A percentile compares a stretch with the other conserved stretches of the same genome.
Conservation (phyloP, 92 coral and sea anemone genomes). For the Hydrozoanthus gracilis region DNA sequence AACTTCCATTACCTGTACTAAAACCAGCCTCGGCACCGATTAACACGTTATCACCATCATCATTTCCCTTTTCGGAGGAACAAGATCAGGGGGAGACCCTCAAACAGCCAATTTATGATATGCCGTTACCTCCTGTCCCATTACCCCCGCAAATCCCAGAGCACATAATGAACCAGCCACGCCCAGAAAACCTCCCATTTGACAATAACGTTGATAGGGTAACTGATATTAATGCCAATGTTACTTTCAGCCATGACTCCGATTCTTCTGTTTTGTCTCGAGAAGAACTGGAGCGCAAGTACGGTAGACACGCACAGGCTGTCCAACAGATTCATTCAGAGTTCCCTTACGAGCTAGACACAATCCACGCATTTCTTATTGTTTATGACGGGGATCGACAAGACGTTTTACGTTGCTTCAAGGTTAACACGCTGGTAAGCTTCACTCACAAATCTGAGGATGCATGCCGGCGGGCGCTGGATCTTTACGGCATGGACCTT, state of each 20-base stretch:
- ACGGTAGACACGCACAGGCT: slow-evolving; percentile 21
- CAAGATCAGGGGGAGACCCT: neutral
- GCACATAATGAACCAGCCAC: neutral
- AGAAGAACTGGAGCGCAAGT: slow-evolving; percentile 15
- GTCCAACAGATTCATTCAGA: slow-evolving; percentile 13
- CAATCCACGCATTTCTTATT: slow-evolving; percentile 31
- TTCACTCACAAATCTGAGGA: neutral
- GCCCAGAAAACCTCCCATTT: slow-evolving; percentile 10
- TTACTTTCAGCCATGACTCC: neutral
- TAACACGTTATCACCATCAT: neutral
- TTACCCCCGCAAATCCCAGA: slow-evolving; percentile 34
- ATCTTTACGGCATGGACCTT: neutral
- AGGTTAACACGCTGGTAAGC: neutral
- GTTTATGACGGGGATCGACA: slow-evolving; percentile 28
- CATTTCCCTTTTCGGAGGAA: neutral
- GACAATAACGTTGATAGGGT: neutral
- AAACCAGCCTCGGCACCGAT: neutral
- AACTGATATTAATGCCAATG: neutral
- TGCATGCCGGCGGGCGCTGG: slow-evolving; percentile 10
- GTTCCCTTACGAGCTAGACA: slow-evolving; percentile 26
- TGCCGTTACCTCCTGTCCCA: slow-evolving; percentile 26
- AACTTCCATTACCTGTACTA: too few relatives aligned
- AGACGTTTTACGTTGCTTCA: slow-evolving; percentile 34
- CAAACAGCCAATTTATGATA: slow-evolving; percentile 36
- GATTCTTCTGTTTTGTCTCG: slow-evolving; percentile 3